phyloP scores from a whole-genome alignment of 2,888 invertebrate genomes.

The Callyntrura guangdongensis region DNA sequence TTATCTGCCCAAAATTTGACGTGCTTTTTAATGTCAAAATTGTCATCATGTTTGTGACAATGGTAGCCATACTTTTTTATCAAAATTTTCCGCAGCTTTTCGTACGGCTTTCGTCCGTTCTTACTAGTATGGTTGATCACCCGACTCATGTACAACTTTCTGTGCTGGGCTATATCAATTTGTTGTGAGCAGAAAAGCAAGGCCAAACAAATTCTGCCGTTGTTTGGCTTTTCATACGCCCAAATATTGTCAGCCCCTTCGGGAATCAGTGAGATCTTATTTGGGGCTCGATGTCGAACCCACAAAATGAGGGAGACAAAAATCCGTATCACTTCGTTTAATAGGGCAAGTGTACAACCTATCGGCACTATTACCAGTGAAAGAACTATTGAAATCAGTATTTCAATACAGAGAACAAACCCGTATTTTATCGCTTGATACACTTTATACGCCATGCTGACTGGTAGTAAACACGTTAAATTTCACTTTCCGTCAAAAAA shows the following conservation, averaged over 20 bases:
- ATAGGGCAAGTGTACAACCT: constrained; percentile 56
- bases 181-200: constrained; percentile 70
- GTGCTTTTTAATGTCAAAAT: constrained; percentile 80
- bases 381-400: constrained; percentile 77
- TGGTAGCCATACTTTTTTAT: constrained; percentile 77
- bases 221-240: constrained; percentile 81
- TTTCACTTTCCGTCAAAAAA: too few species aligned
- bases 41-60: constrained; percentile 79
- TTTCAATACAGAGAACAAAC: constrained; percentile 64
- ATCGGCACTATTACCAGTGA: constrained; percentile 76
- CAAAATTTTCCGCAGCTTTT: constrained; percentile 81
- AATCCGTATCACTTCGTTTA: constrained; percentile 79
- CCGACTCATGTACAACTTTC: constrained; percentile 70
- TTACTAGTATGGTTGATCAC: constrained; percentile 75
- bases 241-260: constrained; percentile 82
- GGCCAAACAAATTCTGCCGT: constrained; percentile 78
- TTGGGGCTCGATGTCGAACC: constrained; percentile 30
- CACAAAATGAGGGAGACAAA: constrained; percentile 69
- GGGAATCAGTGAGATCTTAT: constrained; percentile 63
- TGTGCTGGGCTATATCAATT: constrained; percentile 73
- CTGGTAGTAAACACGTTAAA: too few species aligned
- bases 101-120: constrained; percentile 77
- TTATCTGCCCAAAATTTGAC: constrained; percentile 61
- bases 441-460: constrained; percentile 59
- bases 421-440: constrained; percentile 49